Evolutionary conservation across 2,113 vertebrate genomes (phyloP), one percentile per base, ranked within the genome.

Genomic region (Monarcha castaneiventris): DNA sequence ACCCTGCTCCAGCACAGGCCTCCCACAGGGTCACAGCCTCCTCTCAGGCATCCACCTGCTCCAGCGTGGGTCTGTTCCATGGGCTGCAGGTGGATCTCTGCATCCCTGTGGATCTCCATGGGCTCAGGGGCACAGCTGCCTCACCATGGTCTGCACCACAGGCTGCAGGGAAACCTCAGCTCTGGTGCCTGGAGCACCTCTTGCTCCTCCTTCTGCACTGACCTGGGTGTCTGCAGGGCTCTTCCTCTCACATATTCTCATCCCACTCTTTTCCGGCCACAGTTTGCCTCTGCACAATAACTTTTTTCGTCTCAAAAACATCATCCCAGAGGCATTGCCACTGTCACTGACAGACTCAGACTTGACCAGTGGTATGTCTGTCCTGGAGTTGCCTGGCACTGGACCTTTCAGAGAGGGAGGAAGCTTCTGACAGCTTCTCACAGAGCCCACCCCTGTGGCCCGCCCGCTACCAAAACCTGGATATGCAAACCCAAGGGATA

Each of bases 31-130:
- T 68, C 37, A 32, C 54, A 68, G 27, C 37, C 21, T 9, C 30
- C 7, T 22, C 23, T 32, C 27, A 52, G 37, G 7, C 33, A 33
- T 6, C 33, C 22, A 22, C 4, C 29, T 66, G 59, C 23, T 74
- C 19, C 9, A 19, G 22, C 0, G 1, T 19, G 63, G 46, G 27
- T 37, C 14, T 66, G 5, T 8, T 44, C 11, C 39, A 23, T 0
- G 7, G 18, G 18, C 27, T 69, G 54, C 49, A 39, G 68, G 48
- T 21, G 35, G n/a, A 37, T 69, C n/a, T 37, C n/a, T 69, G 67
- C 48, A 37, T 21, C 19, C 13, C 46, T 4, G 2, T 4, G n/a
- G 26, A 37, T 2, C n/a, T 69, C 26, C 27, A 16, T 16, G 48
- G 19, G 7, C n/a, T 52, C 44, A 62, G 46, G 41, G 32, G 4